Percentiles rank a stretch among this genome's conserved stretches.
phyloP scores from a whole-genome alignment of 2,797 vertebrate genomes.

The Smutsia temminckii region DNA sequence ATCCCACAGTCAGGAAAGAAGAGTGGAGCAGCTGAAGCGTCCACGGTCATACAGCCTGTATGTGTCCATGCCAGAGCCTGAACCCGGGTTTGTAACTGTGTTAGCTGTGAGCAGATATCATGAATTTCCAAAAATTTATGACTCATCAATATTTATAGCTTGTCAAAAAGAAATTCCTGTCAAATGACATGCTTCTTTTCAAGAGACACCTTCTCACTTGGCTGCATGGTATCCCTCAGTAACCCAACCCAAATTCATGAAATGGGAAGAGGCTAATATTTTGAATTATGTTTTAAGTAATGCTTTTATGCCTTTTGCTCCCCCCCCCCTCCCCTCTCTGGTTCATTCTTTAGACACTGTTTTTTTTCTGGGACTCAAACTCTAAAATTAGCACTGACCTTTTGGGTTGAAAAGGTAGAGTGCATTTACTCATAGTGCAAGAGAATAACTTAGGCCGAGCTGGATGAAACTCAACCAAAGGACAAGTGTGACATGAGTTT shows the following conservation, averaged over 20 bases:
- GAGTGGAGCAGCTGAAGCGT: background rate
- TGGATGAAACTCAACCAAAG: background rate
- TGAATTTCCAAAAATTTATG: background rate
- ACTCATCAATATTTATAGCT: background rate
- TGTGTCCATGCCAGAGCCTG: background rate
- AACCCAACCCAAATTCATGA: background rate
- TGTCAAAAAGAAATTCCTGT: background rate
- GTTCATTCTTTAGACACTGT: constrained; percentile 13
- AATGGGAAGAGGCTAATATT: background rate
- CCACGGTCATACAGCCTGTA: rapidly evolving
- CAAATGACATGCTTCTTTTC: background rate
- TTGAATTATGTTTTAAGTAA: background rate
- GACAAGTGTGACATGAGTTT: background rate
- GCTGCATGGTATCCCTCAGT: background rate
- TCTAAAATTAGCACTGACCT: constrained; percentile 67
- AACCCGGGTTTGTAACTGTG: background rate
- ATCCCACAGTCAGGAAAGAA: background rate
- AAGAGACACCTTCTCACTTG: background rate
- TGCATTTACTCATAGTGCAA: background rate
- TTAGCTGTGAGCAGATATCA: background rate
- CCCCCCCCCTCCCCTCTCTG: too few relatives aligned
- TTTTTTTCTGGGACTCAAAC: background rate
- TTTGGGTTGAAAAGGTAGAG: constrained; percentile 54
- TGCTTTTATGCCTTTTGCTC: background rate
- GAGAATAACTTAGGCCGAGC: background rate